phyloP scores from a whole-genome alignment of 30 jellyfish, hydroid and myxozoan species.

The Aurelia aurita complex sp. Pacific region DNA sequence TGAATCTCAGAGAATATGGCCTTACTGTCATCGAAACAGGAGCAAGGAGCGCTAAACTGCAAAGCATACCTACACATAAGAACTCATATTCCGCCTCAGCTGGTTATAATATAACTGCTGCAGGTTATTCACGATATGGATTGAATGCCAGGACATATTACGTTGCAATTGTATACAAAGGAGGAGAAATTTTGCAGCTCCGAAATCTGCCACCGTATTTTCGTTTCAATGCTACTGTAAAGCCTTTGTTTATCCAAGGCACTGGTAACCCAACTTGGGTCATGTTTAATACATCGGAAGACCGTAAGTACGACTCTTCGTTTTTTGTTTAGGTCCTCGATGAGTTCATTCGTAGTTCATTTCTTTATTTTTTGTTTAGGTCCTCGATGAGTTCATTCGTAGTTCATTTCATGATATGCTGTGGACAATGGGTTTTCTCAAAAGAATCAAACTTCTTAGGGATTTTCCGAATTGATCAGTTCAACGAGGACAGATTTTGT shows the following conservation, averaged over 20 bases:
- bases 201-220: slow-evolving; percentile 4
- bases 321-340: neutral
- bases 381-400: too few relatives aligned
- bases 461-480: too few relatives aligned
- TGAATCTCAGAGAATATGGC: too few relatives aligned
- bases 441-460: too few relatives aligned
- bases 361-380: neutral
- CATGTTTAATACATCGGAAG: slow-evolving; percentile 1
- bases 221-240: slow-evolving; percentile 1
- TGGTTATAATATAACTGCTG: slow-evolving; percentile 17
- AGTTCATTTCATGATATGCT: too few relatives aligned
- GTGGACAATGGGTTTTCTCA: too few relatives aligned
- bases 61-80: neutral
- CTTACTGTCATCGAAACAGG: neutral
- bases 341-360: too few relatives aligned
- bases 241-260: slow-evolving; percentile 20
- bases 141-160: neutral
- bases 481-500: too few relatives aligned
- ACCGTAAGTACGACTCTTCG: slow-evolving; percentile 1
- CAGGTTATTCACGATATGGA: neutral
- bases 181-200: neutral
- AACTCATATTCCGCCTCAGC: neutral
- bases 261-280: slow-evolving; percentile 1
- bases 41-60: neutral
- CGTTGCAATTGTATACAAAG: neutral